These are phyloP conservation scores for Heliopora coerulea DNA, from an alignment of 92 coral and sea anemone genomes.

Conservation along the genomic window DNA sequence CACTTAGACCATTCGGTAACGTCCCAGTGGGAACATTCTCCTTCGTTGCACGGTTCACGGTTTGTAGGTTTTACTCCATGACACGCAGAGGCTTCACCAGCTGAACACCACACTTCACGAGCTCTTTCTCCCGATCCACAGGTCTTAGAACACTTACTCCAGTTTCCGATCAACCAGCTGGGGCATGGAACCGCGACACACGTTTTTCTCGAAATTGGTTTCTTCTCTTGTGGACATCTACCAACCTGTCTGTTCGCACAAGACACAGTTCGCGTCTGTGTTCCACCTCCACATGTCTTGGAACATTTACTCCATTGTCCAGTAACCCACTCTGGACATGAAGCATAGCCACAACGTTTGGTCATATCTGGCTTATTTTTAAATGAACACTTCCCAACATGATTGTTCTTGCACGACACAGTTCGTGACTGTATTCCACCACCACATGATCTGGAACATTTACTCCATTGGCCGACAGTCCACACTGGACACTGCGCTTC, in stretches of 20 bases:
- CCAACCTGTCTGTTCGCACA: constrained; percentile 23
- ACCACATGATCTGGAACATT: constrained; percentile 46
- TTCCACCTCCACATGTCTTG: constrained; percentile 75
- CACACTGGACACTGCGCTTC: constrained; percentile 72
- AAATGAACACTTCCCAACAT: constrained; percentile 20
- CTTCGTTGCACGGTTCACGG: background rate
- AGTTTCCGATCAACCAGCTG: constrained; percentile 7
- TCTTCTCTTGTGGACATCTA: background rate
- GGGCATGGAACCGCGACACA: constrained; percentile 9
- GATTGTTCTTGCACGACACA: constrained; percentile 48
- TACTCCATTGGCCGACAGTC: constrained; percentile 68
- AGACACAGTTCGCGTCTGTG: constrained; percentile 63
- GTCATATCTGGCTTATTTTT: background rate
- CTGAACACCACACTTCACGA: constrained; percentile 21
- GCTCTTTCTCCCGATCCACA: constrained; percentile 14
- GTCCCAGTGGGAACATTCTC: constrained; percentile 8
- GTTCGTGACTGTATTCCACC: constrained; percentile 40
- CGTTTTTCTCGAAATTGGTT: background rate
- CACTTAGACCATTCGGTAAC: constrained; percentile 19
- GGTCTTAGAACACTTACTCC: constrained; percentile 21
- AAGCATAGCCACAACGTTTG: constrained; percentile 2
- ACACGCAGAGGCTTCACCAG: background rate
- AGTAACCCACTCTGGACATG: constrained; percentile 29
- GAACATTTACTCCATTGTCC: constrained; percentile 49
- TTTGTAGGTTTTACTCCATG: background rate